Percentiles rank a stretch among this genome's conserved stretches.
These are phyloP conservation scores for Nannoperca australis DNA, from an alignment of 2,797 vertebrate species.

Conservation along the genomic window DNA sequence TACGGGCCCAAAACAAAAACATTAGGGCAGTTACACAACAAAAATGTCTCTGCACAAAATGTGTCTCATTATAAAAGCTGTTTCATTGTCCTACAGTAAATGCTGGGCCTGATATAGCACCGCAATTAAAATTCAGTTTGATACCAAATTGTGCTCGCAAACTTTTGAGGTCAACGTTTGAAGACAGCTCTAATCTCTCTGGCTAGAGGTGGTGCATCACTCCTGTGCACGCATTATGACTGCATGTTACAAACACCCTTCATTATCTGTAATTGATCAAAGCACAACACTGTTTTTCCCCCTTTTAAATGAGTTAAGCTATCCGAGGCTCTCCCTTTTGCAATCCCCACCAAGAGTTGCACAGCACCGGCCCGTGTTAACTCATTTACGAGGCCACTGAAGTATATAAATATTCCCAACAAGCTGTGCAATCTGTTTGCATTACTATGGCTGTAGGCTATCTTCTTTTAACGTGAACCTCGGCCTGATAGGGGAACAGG, in stretches of 20 bases:
- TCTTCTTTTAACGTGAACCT: slow-evolving; percentile 45
- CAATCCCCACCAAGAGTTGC: slow-evolving; percentile 32
- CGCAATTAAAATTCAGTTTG: slow-evolving; percentile 59
- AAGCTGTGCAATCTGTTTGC: slow-evolving; percentile 72
- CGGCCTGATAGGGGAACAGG: slow-evolving; percentile 14
- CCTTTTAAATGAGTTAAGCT: slow-evolving; percentile 25
- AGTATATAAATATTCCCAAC: slow-evolving; percentile 74
- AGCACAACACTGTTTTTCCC: slow-evolving; percentile 25
- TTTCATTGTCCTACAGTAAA: slow-evolving; percentile 8
- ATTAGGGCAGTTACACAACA: slow-evolving; percentile 37
- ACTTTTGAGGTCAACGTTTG: slow-evolving; percentile 52
- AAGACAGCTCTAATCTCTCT: slow-evolving; percentile 45
- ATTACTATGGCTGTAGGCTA: slow-evolving; percentile 57
- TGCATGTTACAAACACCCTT: slow-evolving; percentile 46
- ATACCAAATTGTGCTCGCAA: slow-evolving; percentile 32
- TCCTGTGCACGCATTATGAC: slow-evolving; percentile 38
- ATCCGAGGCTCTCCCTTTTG: slow-evolving; percentile 2
- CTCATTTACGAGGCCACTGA: slow-evolving; percentile 65
- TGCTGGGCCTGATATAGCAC: slow-evolving; percentile 24
- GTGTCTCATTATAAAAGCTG: slow-evolving; percentile 23
- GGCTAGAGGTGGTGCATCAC: slow-evolving; percentile 39
- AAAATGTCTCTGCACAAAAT: slow-evolving; percentile 17
- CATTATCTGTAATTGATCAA: slow-evolving; percentile 50
- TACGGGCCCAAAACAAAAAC: slow-evolving; percentile 27
- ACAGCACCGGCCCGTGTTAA: slow-evolving; percentile 41